Percentiles rank a stretch among this genome's conserved stretches.
These are phyloP conservation scores for Margaritifera margaritifera DNA, from an alignment of 2,888 invertebrate genomes.

Conservation along the genomic window DNA sequence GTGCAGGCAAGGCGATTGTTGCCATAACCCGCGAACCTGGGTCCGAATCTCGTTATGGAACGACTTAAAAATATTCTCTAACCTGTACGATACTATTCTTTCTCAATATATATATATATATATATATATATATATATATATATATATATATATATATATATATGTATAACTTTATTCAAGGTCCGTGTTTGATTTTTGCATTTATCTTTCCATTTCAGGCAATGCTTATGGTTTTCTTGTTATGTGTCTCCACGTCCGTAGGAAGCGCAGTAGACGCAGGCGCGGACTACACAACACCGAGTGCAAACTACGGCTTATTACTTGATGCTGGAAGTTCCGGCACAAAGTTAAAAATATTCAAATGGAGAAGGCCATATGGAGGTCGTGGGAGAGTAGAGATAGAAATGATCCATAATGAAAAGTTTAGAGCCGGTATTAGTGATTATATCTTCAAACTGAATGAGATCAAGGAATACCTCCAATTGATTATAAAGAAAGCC, in stretches of 20 bases:
- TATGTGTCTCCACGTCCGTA: conserved; percentile 34
- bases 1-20: too few relatives aligned
- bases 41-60: too few relatives aligned
- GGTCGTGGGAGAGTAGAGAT: background rate
- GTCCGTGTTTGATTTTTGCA: too few relatives aligned
- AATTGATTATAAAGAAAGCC: conserved; percentile 70
- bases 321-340: conserved; percentile 76
- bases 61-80: too few relatives aligned
- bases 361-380: conserved; percentile 57
- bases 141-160: too few relatives aligned
- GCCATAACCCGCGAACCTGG: too few relatives aligned
- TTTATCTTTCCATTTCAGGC: conserved; percentile 23
- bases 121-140: too few relatives aligned
- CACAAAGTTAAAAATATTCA: conserved; percentile 74
- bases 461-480: conserved; percentile 52
- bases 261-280: conserved; percentile 6
- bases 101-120: too few relatives aligned
- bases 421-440: conserved; percentile 53
- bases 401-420: conserved; percentile 26
- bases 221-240: conserved; percentile 42
- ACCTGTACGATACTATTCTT: too few relatives aligned
- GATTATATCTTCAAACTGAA: conserved; percentile 29
- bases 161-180: too few relatives aligned
- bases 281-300: conserved; percentile 1
- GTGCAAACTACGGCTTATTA: conserved; percentile 71